Conservation (phyloP, 2,797 vertebrate species). For the Adelosebastes latens region DNA sequence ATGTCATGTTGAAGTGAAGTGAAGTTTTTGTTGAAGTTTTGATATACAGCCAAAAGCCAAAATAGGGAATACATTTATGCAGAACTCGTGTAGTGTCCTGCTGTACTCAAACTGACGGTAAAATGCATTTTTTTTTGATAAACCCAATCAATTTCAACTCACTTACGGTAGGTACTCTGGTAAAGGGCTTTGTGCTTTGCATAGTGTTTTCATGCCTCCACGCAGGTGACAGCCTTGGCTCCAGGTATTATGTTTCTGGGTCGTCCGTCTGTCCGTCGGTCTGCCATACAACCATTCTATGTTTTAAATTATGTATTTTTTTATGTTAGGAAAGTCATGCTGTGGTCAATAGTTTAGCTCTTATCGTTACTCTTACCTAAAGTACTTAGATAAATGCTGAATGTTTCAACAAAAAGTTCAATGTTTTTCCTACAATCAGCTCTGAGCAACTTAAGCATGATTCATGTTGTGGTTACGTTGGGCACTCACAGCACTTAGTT, state of each 20-base stretch:
- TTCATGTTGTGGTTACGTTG: no score
- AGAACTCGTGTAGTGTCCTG: neutral
- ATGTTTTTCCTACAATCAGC: no score
- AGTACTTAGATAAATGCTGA: neutral
- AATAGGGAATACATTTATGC: neutral
- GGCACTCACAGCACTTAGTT: no score
- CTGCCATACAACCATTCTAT: no score
- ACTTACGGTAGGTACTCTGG: neutral
- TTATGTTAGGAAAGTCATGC: neutral
- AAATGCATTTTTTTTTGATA: neutral
- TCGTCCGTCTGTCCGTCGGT: no score
- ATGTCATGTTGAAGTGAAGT: neutral
- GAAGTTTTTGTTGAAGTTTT: no score
- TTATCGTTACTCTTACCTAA: neutral
- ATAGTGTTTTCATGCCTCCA: neutral
- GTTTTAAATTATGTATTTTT: no score
- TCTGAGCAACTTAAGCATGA: no score
- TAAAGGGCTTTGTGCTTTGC: neutral
- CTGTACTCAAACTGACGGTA: neutral
- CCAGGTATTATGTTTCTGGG: no score
- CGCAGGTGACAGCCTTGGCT: no score
- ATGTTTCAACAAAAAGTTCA: no score
- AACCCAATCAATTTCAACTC: neutral
- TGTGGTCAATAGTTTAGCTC: neutral
- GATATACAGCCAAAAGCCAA: neutral